Evolutionary conservation across 35 echinoderm and acorn worm genomes (phyloP), one percentile per base, ranked within the genome.

Genomic region (Nesometra sesokonis): DNA sequence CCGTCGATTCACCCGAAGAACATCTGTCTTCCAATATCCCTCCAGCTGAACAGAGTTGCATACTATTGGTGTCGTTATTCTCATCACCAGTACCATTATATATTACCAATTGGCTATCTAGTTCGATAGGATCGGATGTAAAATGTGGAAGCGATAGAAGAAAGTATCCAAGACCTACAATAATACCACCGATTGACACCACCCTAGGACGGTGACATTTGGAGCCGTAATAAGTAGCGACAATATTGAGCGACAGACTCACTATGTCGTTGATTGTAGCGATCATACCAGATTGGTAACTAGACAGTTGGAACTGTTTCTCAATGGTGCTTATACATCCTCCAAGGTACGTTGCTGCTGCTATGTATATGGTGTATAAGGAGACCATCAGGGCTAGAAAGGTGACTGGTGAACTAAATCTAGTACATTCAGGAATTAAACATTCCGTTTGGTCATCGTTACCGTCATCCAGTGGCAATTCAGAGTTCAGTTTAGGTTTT

Each of bases 271-370:
- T 86, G 32, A 86, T 57, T 13, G 78, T 91, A 11, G 84, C 23
- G 27, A 86, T 77, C 0, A 78, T n/a, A 32, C 84, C 89, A 21
- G 78, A 47, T 40, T 80, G 11, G 13, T 77, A 86, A 47, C 84
- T 91, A 17, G 84, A 46, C n/a, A 91, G 40, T 76, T 91, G 89
- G 43, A 86, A 91, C 2, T 84, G 84, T 77, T 86, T 86, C 34
- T 86, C 84, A 32, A 91, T 40, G 15, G 84, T 91, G 36, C 83
- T 86, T 17, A 86, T 82, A 31, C 79, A 33, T 35, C 84, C 89
- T 19, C 76, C 38, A 19, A 80, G 38, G 39, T 91, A 91, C 0
- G 84, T 81, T 52, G 2, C 77, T 32, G 85, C 32, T 46, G 88
- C 80, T 29, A 27, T 2, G 2, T 13, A 2, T 67, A 27, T 19